Evolutionary conservation across 2,113 vertebrate genomes (phyloP), one percentile per base, ranked within the genome.

Genomic region (Canis aureus): DNA sequence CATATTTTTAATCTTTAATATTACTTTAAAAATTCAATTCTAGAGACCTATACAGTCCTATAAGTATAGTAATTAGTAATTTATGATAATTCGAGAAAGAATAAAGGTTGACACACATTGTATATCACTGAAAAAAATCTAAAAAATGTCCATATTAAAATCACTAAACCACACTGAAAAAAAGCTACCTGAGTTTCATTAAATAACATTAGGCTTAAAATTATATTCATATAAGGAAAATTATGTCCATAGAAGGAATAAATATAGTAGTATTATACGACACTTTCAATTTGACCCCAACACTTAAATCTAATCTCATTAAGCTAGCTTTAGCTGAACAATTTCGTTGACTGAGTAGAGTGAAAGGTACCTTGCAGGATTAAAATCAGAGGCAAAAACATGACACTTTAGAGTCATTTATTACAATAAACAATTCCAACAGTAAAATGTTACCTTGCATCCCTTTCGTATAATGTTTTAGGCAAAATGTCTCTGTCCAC

Each of bases 401-500:
- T 19, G 32, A 84, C 60, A 80, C 7, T 73, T 64, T 69, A 78
- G 51, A 59, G 7, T 88, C 60, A 86, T 66, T 97, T 79, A 92
- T 27, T 19, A 91, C 19, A 79, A 43, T 23, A 88, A 62, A 55
- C 20, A 88, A 1, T 51, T 97, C 71, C 16, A 69, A 25, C 1
- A 17, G 66, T 95, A 76, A 73, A 11, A 83, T 32, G 4, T 97
- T 98, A 99, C 99, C 99, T 99, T 98, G 99, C 99, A 97, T 99
- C 99, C 95, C 99, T 99, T 85, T 99, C 99, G 97, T 98, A 98
- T 2, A 99, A 96, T 4, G 99, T 99, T 98, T 99, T 99, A 78
- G 99, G 98, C 83, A 99, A 98, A 69, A 99, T 99, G 49, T 99
- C 99, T 98, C 99, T 99, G 98, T 99, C 99, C 57, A 99, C 99